Evolutionary conservation across 1,140 invertebrate species (phyloP), one percentile per base, ranked within the genome.

Genomic region (Homalodisca vitripennis): DNA sequence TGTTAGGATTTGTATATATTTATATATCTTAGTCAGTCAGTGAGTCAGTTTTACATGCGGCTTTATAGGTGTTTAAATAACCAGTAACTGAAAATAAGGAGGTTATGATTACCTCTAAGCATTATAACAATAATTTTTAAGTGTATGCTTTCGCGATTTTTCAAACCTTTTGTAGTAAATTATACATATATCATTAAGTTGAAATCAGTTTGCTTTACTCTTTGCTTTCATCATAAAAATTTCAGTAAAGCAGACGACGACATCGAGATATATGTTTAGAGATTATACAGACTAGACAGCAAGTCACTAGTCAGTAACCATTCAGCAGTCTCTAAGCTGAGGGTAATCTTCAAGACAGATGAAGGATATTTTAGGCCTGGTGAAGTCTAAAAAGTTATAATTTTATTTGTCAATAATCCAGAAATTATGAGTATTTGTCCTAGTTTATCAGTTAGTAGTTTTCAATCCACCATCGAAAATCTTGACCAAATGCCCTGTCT

Each of bases 321-420:
- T 27, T 60, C 55, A 60, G 55, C 55, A 60, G 26, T 60, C 29
- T 30, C 24, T 13, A 60, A 30, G 24, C 27, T 30, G 55, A 60
- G 55, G 55, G 55, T 30, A n/a, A 60, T 60, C 29, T 60, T 13
- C 22, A 29, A 60, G 55, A 60, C 55, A 13, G 55, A 60, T 60
- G 55, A 60, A 60, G 55, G 55, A 60, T 60, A 60, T 60, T 60
- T 60, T 60, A 60, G 55, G 55, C 26, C 55, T 60, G 2, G 55
- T 60, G 10, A 60, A 60, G 55, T 60, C 55, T 60, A 60, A 60
- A 60, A 60, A 60, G 55, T 60, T 60, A 27, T 60, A 60, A 60
- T 60, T 60, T 60, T 60, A 24, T 60, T 60, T 22, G 55, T 60
- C 27, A 27, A 12, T 27, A 27, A 60, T 14, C 29, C 26, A 10